A percentile compares a stretch with the other conserved stretches of the same genome.
phyloP scores from a whole-genome alignment of 92 coral and sea anemone species.

The Siderastrea siderea region DNA sequence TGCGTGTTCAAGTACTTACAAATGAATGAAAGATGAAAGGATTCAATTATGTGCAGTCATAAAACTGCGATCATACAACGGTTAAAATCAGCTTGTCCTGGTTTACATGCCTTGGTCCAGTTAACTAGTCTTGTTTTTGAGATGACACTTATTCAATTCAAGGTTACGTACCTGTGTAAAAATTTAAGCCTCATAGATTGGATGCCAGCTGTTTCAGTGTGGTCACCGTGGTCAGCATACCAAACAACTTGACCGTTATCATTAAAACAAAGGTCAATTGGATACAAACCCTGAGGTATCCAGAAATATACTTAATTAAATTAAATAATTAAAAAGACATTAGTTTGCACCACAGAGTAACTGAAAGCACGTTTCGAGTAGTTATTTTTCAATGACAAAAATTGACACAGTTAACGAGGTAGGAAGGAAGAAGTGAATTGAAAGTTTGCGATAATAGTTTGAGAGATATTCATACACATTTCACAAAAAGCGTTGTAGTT shows the following conservation, averaged over 20 bases:
- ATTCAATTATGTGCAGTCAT: background rate
- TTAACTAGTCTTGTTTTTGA: background rate
- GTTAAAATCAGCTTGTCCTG: background rate
- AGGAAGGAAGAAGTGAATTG: background rate
- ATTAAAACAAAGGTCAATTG: background rate
- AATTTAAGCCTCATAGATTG: background rate
- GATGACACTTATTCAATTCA: background rate
- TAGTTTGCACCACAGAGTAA: background rate
- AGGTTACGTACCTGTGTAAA: too few relatives aligned
- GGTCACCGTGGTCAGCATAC: background rate
- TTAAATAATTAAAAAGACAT: conserved; percentile 30
- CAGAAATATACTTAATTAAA: conserved; percentile 17
- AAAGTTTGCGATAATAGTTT: background rate
- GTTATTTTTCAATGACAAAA: conserved; percentile 16
- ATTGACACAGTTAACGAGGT: background rate
- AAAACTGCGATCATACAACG: background rate
- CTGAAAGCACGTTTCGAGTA: conserved; percentile 21
- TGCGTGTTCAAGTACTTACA: conserved; percentile 12
- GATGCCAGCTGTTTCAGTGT: background rate
- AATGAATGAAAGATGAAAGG: background rate
- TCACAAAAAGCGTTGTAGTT: background rate
- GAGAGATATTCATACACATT: background rate
- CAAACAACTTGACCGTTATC: background rate
- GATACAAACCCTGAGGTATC: background rate
- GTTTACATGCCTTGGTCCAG: background rate